phyloP scores from a whole-genome alignment of 2,113 vertebrate species.

The Coptodon rendalli region DNA sequence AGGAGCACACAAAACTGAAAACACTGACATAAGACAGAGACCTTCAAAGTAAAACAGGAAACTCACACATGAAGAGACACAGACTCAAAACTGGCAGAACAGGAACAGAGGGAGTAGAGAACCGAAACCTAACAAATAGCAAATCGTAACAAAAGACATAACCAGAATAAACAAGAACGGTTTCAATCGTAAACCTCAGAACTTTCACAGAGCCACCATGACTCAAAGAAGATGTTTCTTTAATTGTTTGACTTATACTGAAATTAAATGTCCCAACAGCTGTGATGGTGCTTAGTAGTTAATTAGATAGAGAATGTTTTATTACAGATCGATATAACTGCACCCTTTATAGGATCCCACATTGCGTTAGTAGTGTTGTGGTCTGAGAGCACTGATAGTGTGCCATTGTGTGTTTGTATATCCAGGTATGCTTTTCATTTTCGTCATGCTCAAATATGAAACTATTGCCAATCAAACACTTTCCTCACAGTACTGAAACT shows the following conservation, averaged over 20 bases:
- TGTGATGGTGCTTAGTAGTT: neutral
- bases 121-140: neutral
- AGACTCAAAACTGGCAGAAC: neutral
- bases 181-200: neutral
- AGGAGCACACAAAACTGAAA: neutral
- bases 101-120: neutral
- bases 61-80: neutral
- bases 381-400: neutral
- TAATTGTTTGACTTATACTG: neutral
- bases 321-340: neutral
- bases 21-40: neutral
- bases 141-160: neutral
- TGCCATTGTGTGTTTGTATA: neutral
- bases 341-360: neutral
- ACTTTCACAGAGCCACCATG: neutral
- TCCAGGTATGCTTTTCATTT: neutral
- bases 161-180: fast-evolving
- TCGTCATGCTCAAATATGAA: fast-evolving
- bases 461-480: neutral
- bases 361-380: fast-evolving
- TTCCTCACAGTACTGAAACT: neutral
- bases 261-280: neutral
- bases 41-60: neutral
- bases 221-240: neutral
- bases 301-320: neutral